Base-by-base conservation (phyloP, 2,888 invertebrate genomes). In the Tupiocoris notatus region DNA sequence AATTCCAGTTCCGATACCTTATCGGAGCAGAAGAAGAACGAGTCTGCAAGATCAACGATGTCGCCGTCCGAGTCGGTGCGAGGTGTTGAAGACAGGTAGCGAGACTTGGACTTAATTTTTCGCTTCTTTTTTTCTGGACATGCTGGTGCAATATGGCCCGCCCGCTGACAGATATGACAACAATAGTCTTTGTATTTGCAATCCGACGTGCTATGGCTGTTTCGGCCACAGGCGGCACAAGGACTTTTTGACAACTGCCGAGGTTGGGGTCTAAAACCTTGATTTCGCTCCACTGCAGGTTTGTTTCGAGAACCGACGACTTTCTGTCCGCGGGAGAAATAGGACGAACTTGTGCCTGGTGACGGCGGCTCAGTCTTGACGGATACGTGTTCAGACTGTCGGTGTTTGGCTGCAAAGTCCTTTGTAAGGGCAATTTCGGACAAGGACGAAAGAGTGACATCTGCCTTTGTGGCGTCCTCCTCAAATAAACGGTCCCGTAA, bases 61-160 rank as follows among this genome's bases (percentile, higher is more conserved):
- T n/a, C 54, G 57, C 21, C 56, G 16, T 6, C 3, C 22, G 54
- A 56, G 3, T 66, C 66, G 12, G 54, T 20, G 12, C 6, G 18
- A 18, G 17, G 16, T 17, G 17, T 57, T n/a, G 57, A 68, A 68
- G 57, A 68, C 18, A 57, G 54, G 57, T 68, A 18, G 18, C 57
- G 57, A 20, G 54, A 22, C 7, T 54, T 1, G 16, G 39, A 1
- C 21, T 56, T 9, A n/a, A 20, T 56, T 7, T 56, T 56, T n/a
- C n/a, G n/a, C n/a, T n/a, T n/a, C n/a, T n/a, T n/a, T n/a, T n/a
- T n/a, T n/a, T n/a, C n/a, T n/a, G n/a, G n/a, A 56, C 68, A 68
- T 6, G 57, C 56, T 7, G 68, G 68, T 56, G 68, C 68, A 16
- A 68, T 57, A 56, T 68, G 68, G 2, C 68, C 68, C 54, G 54